Percentiles rank a stretch among this genome's conserved stretches.
phyloP scores from a whole-genome alignment of 1,140 invertebrate species.

The Drosophila fuyamai region DNA sequence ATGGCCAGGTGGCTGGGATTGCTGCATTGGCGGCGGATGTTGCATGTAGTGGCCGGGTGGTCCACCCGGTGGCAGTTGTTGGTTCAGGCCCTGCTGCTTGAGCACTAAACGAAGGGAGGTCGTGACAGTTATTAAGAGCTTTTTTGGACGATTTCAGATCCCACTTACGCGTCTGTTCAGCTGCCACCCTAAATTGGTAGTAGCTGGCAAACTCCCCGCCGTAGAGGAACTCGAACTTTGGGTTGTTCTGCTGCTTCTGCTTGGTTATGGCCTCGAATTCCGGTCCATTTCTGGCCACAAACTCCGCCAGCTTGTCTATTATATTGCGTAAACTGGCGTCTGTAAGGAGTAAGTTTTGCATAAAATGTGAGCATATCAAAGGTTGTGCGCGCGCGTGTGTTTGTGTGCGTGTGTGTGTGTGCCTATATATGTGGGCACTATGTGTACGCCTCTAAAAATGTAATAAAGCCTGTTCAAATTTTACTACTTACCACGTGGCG shows the following conservation, averaged over 20 bases:
- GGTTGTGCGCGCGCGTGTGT: constrained; percentile 6
- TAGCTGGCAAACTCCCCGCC: constrained; percentile 98
- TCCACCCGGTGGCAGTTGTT: constrained; percentile 37
- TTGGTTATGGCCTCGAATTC: constrained; percentile 99
- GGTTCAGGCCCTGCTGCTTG: constrained; percentile 84
- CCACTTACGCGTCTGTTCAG: constrained; percentile 78
- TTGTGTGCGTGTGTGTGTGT: constrained; percentile 19
- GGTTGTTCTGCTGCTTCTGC: constrained; percentile 98
- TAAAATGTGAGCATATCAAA: constrained; percentile 27
- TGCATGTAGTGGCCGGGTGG: constrained; percentile 50
- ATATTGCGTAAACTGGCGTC: constrained; percentile 89
- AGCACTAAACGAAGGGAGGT: constrained; percentile 74
- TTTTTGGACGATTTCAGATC: neutral
- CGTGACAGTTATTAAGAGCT: neutral
- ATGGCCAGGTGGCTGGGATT: constrained; percentile 58
- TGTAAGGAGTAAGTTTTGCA: constrained; percentile 39
- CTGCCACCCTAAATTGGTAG: constrained; percentile 95
- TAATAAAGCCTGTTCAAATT: neutral
- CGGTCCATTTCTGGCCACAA: constrained; percentile 99
- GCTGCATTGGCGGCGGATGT: constrained; percentile 64
- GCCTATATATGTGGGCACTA: constrained; percentile 1
- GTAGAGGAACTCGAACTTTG: constrained; percentile 98
- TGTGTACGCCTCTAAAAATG: neutral
- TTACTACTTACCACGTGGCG: constrained; percentile 51
- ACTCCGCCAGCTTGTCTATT: constrained; percentile 99